A percentile compares a stretch with the other conserved stretches of the same genome.
phyloP scores from a whole-genome alignment of 2,113 vertebrate genomes.

The Vulpes lagopus region DNA sequence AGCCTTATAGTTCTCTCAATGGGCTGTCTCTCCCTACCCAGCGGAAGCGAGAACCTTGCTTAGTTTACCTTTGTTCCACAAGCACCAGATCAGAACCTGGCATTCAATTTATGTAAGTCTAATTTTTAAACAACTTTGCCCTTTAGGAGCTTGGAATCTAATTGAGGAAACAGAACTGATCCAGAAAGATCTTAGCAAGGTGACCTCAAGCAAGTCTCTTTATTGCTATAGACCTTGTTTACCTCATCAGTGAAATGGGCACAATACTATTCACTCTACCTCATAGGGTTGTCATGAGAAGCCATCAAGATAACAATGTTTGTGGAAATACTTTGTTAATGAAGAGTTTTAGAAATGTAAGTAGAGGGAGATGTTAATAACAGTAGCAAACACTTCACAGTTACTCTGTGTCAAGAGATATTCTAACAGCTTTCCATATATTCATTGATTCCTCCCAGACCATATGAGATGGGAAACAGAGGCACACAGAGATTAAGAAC shows the following conservation, averaged over 20 bases:
- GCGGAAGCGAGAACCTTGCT: background rate
- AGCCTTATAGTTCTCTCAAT: background rate
- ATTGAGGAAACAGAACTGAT: background rate
- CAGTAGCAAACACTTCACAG: background rate
- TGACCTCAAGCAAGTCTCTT: background rate
- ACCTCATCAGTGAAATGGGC: background rate
- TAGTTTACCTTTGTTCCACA: background rate
- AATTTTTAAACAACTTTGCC: slow-evolving; percentile 27
- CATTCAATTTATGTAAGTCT: background rate
- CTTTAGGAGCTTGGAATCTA: background rate
- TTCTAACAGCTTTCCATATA: background rate
- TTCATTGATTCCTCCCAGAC: background rate
- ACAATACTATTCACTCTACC: background rate
- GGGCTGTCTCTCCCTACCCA: background rate
- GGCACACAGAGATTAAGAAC: background rate
- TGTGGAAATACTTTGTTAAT: slow-evolving; percentile 1
- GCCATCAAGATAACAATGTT: background rate
- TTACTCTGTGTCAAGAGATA: background rate
- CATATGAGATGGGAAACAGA: background rate
- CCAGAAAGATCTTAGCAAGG: background rate
- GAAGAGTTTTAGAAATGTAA: background rate
- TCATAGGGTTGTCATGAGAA: background rate
- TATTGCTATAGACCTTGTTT: background rate
- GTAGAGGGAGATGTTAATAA: background rate
- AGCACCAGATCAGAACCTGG: background rate